phyloP scores from a whole-genome alignment of 2,113 vertebrate genomes.

The Notiomystis cincta region DNA sequence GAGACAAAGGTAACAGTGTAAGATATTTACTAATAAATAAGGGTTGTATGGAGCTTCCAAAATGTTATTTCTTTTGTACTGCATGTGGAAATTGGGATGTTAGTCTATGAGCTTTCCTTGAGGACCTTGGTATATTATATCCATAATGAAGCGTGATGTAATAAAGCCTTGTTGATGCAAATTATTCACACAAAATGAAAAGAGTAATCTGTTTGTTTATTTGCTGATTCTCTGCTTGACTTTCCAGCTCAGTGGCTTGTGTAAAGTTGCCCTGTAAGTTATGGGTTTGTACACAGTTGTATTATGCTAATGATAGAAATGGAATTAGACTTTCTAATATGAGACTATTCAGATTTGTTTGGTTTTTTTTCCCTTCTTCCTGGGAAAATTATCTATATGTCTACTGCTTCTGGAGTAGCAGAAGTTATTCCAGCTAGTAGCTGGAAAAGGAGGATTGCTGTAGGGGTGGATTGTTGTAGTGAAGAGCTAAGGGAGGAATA shows the following conservation, averaged over 20 bases:
- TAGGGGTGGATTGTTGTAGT: not conserved
- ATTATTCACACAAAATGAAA: conserved; percentile 1
- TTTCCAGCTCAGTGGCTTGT: conserved; percentile 23
- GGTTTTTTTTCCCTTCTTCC: not conserved
- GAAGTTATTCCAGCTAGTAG: not conserved
- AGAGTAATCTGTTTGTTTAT: conserved; percentile 18
- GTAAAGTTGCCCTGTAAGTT: not conserved
- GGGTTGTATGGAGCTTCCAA: not conserved
- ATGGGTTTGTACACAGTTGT: not conserved
- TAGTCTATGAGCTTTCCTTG: not conserved
- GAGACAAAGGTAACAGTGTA: not conserved
- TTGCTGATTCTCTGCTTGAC: not conserved
- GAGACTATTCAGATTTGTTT: not conserved
- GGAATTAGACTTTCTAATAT: not conserved
- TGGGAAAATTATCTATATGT: not conserved
- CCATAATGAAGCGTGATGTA: not conserved
- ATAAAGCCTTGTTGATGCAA: not conserved
- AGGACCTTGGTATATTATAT: not conserved
- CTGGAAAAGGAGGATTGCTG: not conserved
- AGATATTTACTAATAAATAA: not conserved
- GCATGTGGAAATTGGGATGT: not conserved
- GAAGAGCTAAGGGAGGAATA: not conserved
- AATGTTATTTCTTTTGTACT: not conserved
- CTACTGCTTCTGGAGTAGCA: not conserved
- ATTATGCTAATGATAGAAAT: not conserved